Evolutionary conservation across 92 coral and sea anemone genomes (phyloP), one percentile per base, ranked within the genome.

Genomic region (Bergia puertoricense): DNA sequence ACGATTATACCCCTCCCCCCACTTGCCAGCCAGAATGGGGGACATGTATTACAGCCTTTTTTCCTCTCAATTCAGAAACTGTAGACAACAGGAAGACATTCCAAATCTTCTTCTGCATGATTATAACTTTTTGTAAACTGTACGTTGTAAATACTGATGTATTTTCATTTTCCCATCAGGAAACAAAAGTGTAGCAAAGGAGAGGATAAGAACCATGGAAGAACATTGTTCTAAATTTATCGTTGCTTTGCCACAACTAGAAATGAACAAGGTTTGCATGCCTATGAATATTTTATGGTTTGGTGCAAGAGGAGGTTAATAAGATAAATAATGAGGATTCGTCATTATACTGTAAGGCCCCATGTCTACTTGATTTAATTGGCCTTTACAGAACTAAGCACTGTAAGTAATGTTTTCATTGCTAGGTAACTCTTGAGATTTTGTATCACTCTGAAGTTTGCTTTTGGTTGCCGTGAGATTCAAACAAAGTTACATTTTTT

Each of bases 201-300:
- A 22, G 30, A 62, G 20, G 69, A 2, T 23, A 18, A 18, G 6
- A 20, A 20, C 30, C 5, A 79, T 0, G 48, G 62, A 77, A 45
- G 56, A n/a, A 79, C 66, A 23, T 6, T 79, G 82, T 79, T 79
- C 66, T 46, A 44, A 3, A 8, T 46, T n/a, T 79, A 79, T 48
- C 11, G 66, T 50, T 48, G 18, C 44, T 74, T 38, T 42, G 57
- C 65, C 6, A 14, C 44, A 79, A 50, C 36, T 20, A 6, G 30
- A 77, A 46, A n/a, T 44, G 38, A 77, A n/a, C 65, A 30, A 79
- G 82, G 82, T 79, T 79, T 46, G 38, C 67, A n/a, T 79, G 82
- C 50, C 38, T 8, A 79, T 79, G 50, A 16, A 46, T 50, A 79
- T 50, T 48, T 78, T 78, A 78, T 77, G 45, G 81, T 77, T 8